A percentile compares a stretch with the other conserved stretches of the same genome.
Evolutionary conservation across 1,140 invertebrate genomes (phyloP).

Genomic region (Cyclargus thomasi): DNA sequence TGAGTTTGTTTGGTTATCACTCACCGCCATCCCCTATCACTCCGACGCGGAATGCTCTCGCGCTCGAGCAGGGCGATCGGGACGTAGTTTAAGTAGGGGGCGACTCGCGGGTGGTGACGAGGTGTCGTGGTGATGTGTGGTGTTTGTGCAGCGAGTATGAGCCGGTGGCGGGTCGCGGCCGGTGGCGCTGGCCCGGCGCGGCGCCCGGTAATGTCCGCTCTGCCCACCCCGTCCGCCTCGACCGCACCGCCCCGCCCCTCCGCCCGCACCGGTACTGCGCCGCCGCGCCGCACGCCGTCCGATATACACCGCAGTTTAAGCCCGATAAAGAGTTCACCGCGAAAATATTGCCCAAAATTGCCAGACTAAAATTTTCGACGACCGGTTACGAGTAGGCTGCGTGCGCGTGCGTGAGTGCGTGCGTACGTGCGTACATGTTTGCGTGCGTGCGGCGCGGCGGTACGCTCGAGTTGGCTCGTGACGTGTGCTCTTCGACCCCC

Average conservation of each 20-base stretch:
- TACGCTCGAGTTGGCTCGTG: conserved; percentile 28
- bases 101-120: not conserved
- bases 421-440: not conserved
- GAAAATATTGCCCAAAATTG: not conserved
- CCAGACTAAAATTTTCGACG: not conserved
- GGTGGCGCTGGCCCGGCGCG: conserved; percentile 52
- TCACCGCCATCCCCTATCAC: conserved; percentile 36
- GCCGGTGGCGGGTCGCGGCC: conserved; percentile 47
- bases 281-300: not conserved
- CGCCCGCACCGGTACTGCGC: not conserved
- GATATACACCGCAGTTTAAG: not conserved
- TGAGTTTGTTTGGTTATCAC: conserved; percentile 35
- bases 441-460: conserved; percentile 21
- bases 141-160: conserved; percentile 59
- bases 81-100: not conserved
- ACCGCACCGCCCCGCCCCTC: not conserved
- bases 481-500: conserved; percentile 52
- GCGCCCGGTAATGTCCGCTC: conserved; percentile 36
- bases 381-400: not conserved
- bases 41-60: conserved; percentile 10
- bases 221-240: not conserved
- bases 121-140: not conserved
- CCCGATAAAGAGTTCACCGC: not conserved
- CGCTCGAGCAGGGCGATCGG: too few relatives aligned
- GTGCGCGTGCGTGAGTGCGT: not conserved